Conservation (phyloP, 2,113 vertebrate genomes). For the Odocoileus hemionus region DNA sequence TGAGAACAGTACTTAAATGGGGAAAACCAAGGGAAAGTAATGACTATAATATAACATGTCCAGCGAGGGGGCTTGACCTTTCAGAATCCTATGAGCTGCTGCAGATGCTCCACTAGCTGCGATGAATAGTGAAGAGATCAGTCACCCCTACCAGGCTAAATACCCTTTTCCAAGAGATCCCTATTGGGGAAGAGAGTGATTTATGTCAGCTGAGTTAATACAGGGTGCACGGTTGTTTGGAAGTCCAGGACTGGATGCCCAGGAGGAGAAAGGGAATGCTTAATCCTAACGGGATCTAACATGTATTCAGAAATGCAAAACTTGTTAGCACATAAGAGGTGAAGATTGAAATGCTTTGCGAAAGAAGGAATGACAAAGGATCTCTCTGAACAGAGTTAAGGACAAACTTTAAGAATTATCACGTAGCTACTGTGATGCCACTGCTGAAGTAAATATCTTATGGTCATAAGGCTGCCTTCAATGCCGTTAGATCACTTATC, state of each 20-base stretch:
- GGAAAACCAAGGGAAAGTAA: not conserved
- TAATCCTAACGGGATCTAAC: not conserved
- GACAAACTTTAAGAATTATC: not conserved
- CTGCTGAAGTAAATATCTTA: not conserved
- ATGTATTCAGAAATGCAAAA: not conserved
- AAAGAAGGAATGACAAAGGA: not conserved
- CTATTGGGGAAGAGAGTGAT: not conserved
- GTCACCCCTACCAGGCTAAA: slow-evolving; percentile 9
- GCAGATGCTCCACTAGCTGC: not conserved
- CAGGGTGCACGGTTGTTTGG: not conserved
- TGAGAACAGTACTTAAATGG: not conserved
- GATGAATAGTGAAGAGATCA: not conserved
- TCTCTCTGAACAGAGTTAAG: not conserved
- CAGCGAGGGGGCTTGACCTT: slow-evolving; percentile 30
- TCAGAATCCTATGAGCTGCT: not conserved
- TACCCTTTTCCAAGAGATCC: not conserved
- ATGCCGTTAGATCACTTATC: fast-evolving
- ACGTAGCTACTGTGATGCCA: not conserved
- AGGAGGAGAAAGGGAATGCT: not conserved
- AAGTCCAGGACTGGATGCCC: not conserved
- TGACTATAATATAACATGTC: slow-evolving; percentile 27
- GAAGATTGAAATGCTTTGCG: not conserved
- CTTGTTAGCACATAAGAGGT: not conserved
- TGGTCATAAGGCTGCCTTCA: not conserved
- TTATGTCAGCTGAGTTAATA: not conserved